Percentiles rank a stretch among this genome's conserved stretches.
phyloP scores from a whole-genome alignment of 2,113 vertebrate species.

The Edolisoma coerulescens region DNA sequence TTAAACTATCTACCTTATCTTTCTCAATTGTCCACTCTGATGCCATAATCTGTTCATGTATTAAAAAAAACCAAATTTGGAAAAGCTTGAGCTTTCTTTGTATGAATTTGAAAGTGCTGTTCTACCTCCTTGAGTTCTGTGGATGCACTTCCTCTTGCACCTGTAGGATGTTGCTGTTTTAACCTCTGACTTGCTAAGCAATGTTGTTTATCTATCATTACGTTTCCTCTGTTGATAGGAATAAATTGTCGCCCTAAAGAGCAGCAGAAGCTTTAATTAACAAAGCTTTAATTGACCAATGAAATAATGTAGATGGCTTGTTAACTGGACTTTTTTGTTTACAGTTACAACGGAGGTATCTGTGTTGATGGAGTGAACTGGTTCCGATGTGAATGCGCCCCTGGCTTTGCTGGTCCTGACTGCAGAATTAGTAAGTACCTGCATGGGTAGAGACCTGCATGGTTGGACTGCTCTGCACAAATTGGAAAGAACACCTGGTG shows the following conservation, averaged over 20 bases:
- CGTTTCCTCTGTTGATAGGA: background rate
- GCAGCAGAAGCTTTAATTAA: background rate
- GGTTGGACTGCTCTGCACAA: constrained; percentile 6
- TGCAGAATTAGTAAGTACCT: constrained; percentile 93
- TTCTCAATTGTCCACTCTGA: background rate
- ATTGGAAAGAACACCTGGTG: constrained; percentile 24
- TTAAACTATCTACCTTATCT: background rate
- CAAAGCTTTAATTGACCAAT: background rate
- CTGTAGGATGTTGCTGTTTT: background rate
- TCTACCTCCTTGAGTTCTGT: background rate
- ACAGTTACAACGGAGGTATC: constrained; percentile 91
- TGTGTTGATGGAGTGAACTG: constrained; percentile 94
- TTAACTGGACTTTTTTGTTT: background rate
- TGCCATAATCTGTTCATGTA: background rate
- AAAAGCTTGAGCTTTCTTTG: background rate
- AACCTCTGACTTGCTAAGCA: background rate
- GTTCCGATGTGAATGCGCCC: constrained; percentile 93
- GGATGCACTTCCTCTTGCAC: background rate
- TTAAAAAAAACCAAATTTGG: background rate
- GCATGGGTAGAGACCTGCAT: background rate
- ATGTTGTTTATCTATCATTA: background rate
- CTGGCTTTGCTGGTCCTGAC: constrained; percentile 92
- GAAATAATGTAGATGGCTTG: background rate
- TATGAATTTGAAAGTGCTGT: background rate
- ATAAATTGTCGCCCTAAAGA: background rate